Conservation (phyloP, 2,888 invertebrate genomes). For the Chymomyza caudatula region DNA sequence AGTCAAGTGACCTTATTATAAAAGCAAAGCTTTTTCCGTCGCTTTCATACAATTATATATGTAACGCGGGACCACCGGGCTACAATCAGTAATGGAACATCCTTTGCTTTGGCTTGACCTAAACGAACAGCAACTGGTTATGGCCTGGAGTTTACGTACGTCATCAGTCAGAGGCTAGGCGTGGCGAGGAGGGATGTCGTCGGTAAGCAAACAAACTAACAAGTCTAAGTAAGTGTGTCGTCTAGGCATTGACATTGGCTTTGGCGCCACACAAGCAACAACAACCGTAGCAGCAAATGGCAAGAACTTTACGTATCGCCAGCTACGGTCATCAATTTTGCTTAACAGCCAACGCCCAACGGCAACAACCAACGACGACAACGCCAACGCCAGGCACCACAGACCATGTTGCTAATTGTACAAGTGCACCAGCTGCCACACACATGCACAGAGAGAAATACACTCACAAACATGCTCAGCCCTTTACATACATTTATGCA, state of each 20-base stretch:
- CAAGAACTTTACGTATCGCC: constrained; percentile 20
- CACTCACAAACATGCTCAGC: neutral
- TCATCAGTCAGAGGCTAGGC: neutral
- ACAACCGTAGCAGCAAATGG: constrained; percentile 18
- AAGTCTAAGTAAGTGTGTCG: neutral
- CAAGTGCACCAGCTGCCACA: constrained; percentile 36
- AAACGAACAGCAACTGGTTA: neutral
- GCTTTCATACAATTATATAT: no score
- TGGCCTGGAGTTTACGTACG: no score
- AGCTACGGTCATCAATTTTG: constrained; percentile 54
- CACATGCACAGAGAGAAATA: neutral
- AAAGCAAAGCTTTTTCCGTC: no score
- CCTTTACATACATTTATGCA: neutral
- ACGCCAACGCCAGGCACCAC: constrained; percentile 2
- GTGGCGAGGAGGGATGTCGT: neutral
- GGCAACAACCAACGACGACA: neutral
- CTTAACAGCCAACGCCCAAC: constrained; percentile 34
- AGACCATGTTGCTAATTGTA: constrained; percentile 33
- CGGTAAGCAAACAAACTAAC: neutral
- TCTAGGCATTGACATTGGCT: constrained; percentile 19
- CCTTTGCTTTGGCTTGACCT: neutral
- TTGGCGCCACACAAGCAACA: constrained; percentile 24
- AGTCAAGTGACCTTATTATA: no score
- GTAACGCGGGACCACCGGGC: no score
- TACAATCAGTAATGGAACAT: no score